phyloP scores from a whole-genome alignment of 2,113 vertebrate species.

The Pomatostomus ruficeps region DNA sequence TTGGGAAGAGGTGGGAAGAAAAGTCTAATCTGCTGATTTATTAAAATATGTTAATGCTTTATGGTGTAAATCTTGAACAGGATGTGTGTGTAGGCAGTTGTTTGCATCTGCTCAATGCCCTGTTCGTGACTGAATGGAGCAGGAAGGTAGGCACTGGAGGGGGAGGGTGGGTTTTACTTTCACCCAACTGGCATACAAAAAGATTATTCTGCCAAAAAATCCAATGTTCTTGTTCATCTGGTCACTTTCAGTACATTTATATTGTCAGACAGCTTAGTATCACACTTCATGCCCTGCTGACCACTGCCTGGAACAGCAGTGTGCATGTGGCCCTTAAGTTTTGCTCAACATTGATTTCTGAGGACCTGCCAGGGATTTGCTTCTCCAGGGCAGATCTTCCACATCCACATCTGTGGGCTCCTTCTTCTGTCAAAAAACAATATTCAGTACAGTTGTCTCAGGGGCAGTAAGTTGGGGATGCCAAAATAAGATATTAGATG shows the following conservation, averaged over 20 bases:
- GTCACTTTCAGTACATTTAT: neutral
- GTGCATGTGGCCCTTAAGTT: neutral
- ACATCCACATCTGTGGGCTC: neutral
- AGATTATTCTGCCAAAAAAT: neutral
- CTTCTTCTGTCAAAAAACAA: neutral
- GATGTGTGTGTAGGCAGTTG: slow-evolving; percentile 32
- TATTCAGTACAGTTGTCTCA: neutral
- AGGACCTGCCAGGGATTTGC: neutral
- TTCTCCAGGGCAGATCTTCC: neutral
- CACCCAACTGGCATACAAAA: neutral
- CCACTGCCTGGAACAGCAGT: neutral
- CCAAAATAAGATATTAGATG: neutral
- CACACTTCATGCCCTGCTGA: neutral
- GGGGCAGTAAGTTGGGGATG: neutral
- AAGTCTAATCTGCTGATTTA: neutral
- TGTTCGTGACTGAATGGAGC: neutral
- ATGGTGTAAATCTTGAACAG: neutral
- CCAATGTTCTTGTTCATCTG: neutral
- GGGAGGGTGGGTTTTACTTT: neutral
- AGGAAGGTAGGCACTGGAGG: neutral
- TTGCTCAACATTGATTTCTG: neutral
- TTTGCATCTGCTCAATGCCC: neutral
- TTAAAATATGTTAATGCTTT: slow-evolving; percentile 10
- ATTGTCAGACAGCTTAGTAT: neutral
- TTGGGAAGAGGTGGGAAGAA: neutral